Evolutionary conservation across 1,140 invertebrate species (phyloP).

Genomic region (Lepidotrigona ventralis): DNA sequence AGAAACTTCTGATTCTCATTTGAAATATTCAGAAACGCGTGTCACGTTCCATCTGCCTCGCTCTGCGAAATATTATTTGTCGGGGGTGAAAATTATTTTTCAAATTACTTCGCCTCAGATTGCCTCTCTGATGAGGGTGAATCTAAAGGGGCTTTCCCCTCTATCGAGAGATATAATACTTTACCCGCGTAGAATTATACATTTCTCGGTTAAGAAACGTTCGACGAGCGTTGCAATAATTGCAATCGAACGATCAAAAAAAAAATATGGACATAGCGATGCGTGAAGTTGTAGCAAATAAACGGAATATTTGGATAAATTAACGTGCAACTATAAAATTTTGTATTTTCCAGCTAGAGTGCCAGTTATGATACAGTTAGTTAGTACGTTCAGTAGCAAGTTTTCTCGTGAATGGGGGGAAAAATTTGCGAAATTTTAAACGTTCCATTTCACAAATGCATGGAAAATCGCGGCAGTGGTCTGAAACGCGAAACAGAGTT

Average conservation of each 20-base stretch:
- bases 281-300: no score
- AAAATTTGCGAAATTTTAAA: neutral
- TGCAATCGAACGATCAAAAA: no score
- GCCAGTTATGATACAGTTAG: no score
- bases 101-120: conserved; percentile 14
- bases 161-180: neutral
- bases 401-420: neutral
- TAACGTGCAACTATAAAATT: neutral
- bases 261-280: no score
- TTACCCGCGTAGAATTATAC: neutral
- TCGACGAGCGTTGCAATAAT: no score
- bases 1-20: conserved; percentile 32
- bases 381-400: neutral
- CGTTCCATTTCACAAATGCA: neutral
- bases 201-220: no score
- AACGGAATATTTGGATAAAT: no score
- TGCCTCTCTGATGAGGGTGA: neutral
- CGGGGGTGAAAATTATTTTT: conserved; percentile 10
- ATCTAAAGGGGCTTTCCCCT: neutral
- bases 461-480: neutral
- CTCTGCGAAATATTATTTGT: neutral
- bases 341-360: neutral
- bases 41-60: no score
- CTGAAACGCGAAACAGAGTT: neutral
- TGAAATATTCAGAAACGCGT: conserved; percentile 24